Evolutionary conservation across 2,797 vertebrate genomes (phyloP), one percentile per base, ranked within the genome.

Genomic region (Kryptopterus vitreolus): DNA sequence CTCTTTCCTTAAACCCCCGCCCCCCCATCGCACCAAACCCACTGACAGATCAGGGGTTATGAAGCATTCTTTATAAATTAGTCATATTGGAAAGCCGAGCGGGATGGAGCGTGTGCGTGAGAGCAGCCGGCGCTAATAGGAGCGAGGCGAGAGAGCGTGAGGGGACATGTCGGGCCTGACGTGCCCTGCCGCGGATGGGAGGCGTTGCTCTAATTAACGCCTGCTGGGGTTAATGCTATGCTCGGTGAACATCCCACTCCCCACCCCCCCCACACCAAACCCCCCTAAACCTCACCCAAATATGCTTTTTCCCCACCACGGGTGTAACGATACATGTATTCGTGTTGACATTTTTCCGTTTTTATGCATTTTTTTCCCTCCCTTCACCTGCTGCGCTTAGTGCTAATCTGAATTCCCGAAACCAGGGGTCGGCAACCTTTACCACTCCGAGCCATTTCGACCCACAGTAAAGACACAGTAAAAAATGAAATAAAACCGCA

Each of bases 51-150:
- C 85, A 82, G 71, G 70, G 80, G 72, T 84, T 89, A 86, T 85
- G 84, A 90, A 85, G 87, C 91, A 93, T 94, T 93, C 93, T 88
- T 90, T 88, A 86, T 83, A 87, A 86, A 90, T 93, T 91, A 94
- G 88, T 94, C 93, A 94, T 84, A 87, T 79, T 87, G 59, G 87
- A 76, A n/a, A 91, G 81, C n/a, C 12, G 84, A 77, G 22, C 6
- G 2, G n/a, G 74, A 89, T 89, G 89, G 86, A 88, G 81, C 85
- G 85, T 86, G 85, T 86, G 87, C 82, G 81, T 78, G 76, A 65
- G 81, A 57, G 69, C 70, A 68, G 58, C 35, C 87, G 88, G 87
- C 4, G 86, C 85, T 50, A 85, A 79, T 29, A 87, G 81, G 87
- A 87, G 63, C 79, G 82, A 83, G 82, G 50, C 55, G 77, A 65